phyloP scores from a whole-genome alignment of 2,888 invertebrate species.

The Chaetoderma sp. region DNA sequence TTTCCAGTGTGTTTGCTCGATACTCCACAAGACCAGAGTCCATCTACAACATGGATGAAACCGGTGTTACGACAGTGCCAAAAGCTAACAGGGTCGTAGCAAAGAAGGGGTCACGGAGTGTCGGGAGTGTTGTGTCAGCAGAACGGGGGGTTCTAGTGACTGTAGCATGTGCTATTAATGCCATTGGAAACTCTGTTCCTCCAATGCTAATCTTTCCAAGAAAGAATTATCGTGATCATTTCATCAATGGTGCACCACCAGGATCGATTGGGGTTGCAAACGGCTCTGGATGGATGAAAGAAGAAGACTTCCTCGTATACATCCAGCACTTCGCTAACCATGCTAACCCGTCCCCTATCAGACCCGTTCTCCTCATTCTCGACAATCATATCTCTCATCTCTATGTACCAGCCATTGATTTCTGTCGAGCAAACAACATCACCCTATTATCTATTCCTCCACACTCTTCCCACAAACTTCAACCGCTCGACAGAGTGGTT shows the following conservation, averaged over 20 bases:
- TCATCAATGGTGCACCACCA: conserved; percentile 25
- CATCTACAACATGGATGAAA: conserved; percentile 11
- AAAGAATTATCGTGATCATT: conserved; percentile 13
- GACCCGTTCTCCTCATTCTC: neutral
- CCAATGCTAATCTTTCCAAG: conserved; percentile 33
- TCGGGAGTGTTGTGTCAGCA: neutral
- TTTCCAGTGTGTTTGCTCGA: conserved; percentile 5
- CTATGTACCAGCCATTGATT: conserved; percentile 20
- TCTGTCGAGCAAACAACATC: conserved; percentile 17
- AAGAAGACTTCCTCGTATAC: conserved; percentile 23
- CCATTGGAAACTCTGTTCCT: conserved; percentile 23
- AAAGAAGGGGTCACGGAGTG: neutral
- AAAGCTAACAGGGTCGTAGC: conserved; percentile 6
- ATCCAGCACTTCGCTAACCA: conserved; percentile 26
- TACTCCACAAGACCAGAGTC: neutral
- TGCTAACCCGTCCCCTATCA: neutral
- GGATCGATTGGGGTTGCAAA: conserved; percentile 20
- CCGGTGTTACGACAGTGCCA: neutral
- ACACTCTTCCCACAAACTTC: conserved; percentile 27
- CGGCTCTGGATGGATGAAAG: conserved; percentile 30
- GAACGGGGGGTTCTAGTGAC: conserved; percentile 23
- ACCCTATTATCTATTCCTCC: conserved; percentile 28
- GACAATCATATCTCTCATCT: too few species aligned
- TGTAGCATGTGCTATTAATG: conserved; percentile 18
- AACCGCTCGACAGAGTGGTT: conserved; percentile 43